Percentiles rank a stretch among this genome's conserved stretches.
Evolutionary conservation across 2,113 vertebrate genomes (phyloP).

Genomic region (Xiphophorus maculatus): DNA sequence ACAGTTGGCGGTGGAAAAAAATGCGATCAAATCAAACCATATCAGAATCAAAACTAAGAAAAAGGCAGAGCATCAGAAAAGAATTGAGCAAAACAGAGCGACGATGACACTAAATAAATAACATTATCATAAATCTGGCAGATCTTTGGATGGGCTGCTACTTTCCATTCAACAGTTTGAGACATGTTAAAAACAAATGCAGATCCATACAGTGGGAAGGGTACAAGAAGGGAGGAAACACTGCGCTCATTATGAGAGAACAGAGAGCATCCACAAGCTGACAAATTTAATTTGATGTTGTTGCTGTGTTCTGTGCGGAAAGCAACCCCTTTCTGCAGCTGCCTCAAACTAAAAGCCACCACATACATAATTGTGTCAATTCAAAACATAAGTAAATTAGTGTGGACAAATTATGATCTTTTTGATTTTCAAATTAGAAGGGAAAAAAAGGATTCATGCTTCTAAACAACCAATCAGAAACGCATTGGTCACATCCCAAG

Average conservation of each 20-base stretch:
- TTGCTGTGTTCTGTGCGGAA: conserved; percentile 12
- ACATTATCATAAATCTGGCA: conserved; percentile 10
- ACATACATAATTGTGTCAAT: conserved; percentile 10
- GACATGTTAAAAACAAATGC: conserved; percentile 3
- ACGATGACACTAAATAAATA: conserved; percentile 26
- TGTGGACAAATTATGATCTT: conserved; percentile 31
- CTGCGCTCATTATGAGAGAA: neutral
- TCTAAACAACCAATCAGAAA: conserved; percentile 23
- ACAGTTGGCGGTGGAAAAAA: conserved; percentile 55
- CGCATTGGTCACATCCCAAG: conserved; percentile 10
- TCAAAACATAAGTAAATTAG: conserved; percentile 18
- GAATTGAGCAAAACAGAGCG: conserved; percentile 1
- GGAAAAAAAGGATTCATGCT: conserved; percentile 10
- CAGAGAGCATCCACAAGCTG: neutral
- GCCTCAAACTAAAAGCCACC: conserved; percentile 28
- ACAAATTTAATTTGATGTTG: neutral
- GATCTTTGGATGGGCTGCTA: neutral
- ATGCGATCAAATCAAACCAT: conserved; percentile 55
- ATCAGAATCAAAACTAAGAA: conserved; percentile 45
- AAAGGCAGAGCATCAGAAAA: conserved; percentile 20
- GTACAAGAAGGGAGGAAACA: neutral
- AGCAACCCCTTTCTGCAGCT: conserved; percentile 22
- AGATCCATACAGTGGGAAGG: neutral
- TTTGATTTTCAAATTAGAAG: conserved; percentile 27
- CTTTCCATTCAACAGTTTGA: neutral